phyloP scores from a whole-genome alignment of 2,113 vertebrate species.

The Alligator sinensis region DNA sequence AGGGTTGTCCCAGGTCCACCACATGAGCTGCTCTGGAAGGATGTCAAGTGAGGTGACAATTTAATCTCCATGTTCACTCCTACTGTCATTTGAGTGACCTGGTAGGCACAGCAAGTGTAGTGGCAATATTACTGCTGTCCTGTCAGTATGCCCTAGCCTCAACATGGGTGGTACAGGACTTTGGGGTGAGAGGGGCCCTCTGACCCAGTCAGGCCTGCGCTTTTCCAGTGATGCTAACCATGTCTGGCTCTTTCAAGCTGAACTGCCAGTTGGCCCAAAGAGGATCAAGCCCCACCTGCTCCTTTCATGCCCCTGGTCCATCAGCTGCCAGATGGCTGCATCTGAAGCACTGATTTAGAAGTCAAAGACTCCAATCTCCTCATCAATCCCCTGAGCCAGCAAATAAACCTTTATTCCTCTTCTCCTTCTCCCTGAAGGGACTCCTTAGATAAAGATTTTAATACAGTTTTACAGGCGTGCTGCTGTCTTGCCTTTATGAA shows the following conservation, averaged over 20 bases:
- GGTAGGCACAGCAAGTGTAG: background rate
- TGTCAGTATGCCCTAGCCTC: background rate
- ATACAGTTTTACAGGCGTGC: accelerated
- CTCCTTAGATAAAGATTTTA: background rate
- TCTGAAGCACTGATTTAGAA: background rate
- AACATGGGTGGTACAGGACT: background rate
- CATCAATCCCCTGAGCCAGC: background rate
- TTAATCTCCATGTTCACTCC: too few species aligned
- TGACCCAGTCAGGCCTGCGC: background rate
- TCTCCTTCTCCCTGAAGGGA: background rate
- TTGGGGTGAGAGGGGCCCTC: background rate
- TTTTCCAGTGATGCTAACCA: background rate
- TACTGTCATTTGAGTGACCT: background rate
- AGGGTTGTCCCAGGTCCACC: background rate
- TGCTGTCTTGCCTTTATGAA: background rate
- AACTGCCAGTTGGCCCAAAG: background rate
- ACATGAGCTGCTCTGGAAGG: background rate
- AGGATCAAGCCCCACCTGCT: background rate
- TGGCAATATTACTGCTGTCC: background rate
- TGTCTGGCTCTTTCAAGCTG: too few species aligned
- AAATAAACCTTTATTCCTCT: background rate
- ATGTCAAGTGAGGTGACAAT: background rate
- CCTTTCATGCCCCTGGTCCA: background rate
- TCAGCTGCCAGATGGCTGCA: background rate
- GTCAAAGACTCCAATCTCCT: background rate